Base-by-base conservation (phyloP, 2,888 invertebrate genomes). In the Netelia virgata region DNA sequence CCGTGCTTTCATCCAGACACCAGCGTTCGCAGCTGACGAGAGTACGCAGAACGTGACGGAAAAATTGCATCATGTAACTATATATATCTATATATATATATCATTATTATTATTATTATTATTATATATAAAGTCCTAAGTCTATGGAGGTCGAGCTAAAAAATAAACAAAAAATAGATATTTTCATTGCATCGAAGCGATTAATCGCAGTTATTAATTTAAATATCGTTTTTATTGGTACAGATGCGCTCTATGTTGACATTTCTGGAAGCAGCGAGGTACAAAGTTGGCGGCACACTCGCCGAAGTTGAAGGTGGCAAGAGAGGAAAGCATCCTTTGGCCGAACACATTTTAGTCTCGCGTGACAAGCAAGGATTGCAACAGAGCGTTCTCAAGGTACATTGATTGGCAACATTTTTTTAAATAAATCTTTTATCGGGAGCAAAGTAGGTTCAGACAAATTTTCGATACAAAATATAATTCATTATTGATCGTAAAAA, bases 191-290 rank as follows among this genome's bases (percentile, higher is more conserved):
- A 47, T 47, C 9, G 47, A 14, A 14, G 1, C 47, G 14, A 14
- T 14, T 14, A 9, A 16, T 55, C 57, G 16, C 8, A 18, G 18
- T 9, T 55, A 6, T 23, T 64, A 23, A 53, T 64, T 55, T 18
- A 59, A 23, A 0, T 57, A 2, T 41, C 5, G 2, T 57, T 14
- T 55, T 74, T 28, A n/a, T 80, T 79, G 28, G 68, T 72, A 6
- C 94, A 98, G 98, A 98, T 98, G 95, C 96, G 97, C 91, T 97
- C 98, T 20, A 98, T 98, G 97, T 94, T 98, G 87, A 97, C 98
- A 14, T 98, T 98, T 92, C 94, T 98, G 90, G 98, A 98, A 94
- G 98, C 98, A 3, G 96, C 98, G 11, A 96, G 97, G 88, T 97
- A 97, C 92, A 98, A 99, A 94, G 96, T 98, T 64, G 97, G 97